Conservation (phyloP, 2,113 vertebrate genomes). For the Lepus timidus region DNA sequence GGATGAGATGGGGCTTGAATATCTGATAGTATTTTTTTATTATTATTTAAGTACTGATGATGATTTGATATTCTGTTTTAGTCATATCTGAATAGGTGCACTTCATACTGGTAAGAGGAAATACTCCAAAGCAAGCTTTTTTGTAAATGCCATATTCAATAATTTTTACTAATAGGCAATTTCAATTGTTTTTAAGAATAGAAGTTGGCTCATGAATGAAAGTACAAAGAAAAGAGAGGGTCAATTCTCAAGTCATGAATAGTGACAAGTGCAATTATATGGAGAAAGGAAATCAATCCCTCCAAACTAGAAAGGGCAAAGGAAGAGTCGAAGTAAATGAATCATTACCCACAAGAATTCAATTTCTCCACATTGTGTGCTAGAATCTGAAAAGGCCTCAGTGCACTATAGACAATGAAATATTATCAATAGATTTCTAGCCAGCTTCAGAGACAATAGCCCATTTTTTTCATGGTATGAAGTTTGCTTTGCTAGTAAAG, state of each 20-base stretch:
- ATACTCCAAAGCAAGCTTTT: constrained; percentile 51
- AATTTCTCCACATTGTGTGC: constrained; percentile 56
- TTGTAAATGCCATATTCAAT: constrained; percentile 34
- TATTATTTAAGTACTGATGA: not conserved
- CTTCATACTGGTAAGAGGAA: constrained; percentile 23
- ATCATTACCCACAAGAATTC: constrained; percentile 71
- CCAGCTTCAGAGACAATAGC: constrained; percentile 19
- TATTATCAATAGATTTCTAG: constrained; percentile 55
- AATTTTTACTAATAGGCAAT: constrained; percentile 62
- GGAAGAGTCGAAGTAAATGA: constrained; percentile 67
- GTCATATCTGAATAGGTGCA: not conserved
- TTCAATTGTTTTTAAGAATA: constrained; percentile 68
- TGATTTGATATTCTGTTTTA: constrained; percentile 35
- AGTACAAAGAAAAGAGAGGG: constrained; percentile 53
- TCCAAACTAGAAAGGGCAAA: constrained; percentile 73
- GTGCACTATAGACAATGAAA: constrained; percentile 44
- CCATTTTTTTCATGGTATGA: not conserved
- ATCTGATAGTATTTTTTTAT: not conserved
- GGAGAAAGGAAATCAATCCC: constrained; percentile 78
- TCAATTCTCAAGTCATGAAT: constrained; percentile 68
- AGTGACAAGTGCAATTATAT: constrained; percentile 76
- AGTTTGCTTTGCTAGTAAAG: not conserved
- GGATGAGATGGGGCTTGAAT: not conserved
- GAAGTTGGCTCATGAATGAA: constrained; percentile 58
- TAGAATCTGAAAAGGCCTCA: constrained; percentile 1